Conservation (phyloP, 2,113 vertebrate genomes). For the Archocentrus centrarchus region DNA sequence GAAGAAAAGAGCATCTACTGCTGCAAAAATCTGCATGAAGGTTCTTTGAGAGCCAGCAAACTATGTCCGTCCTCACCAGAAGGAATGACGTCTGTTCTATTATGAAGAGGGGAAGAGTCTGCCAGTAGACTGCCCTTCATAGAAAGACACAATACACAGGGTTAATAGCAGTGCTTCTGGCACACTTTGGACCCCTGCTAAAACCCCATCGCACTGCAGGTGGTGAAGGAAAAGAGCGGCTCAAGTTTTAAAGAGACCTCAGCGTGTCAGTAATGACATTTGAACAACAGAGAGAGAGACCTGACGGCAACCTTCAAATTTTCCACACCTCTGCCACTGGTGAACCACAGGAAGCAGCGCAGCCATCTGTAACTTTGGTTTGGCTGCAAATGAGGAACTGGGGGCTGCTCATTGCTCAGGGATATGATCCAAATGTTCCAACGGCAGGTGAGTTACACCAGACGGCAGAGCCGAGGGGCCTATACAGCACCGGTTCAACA, state of each 20-base stretch:
- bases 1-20: slow-evolving; percentile 62
- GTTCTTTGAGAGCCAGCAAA: slow-evolving; percentile 57
- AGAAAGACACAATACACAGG: slow-evolving; percentile 57
- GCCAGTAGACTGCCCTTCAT: slow-evolving; percentile 65
- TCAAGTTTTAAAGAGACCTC: slow-evolving; percentile 62
- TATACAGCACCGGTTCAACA: slow-evolving; percentile 34
- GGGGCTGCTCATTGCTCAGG: slow-evolving; percentile 39
- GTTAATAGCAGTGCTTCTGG: slow-evolving; percentile 72
- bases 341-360: slow-evolving; percentile 52
- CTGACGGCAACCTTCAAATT: slow-evolving; percentile 47
- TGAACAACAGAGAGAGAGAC: slow-evolving; percentile 54
- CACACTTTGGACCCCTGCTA: slow-evolving; percentile 68
- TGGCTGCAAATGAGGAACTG: slow-evolving; percentile 29
- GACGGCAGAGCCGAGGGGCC: slow-evolving; percentile 39
- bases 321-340: slow-evolving; percentile 33
- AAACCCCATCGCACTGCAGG: slow-evolving; percentile 69
- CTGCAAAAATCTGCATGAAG: slow-evolving; percentile 58
- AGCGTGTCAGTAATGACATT: slow-evolving; percentile 63
- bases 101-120: slow-evolving; percentile 63
- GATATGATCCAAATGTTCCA: slow-evolving; percentile 61
- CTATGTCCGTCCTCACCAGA: slow-evolving; percentile 60
- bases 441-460: slow-evolving; percentile 66
- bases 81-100: slow-evolving; percentile 64
- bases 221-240: slow-evolving; percentile 58
- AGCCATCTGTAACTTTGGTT: slow-evolving; percentile 69